A percentile compares a stretch with the other conserved stretches of the same genome.
phyloP scores from a whole-genome alignment of 2,113 vertebrate species.

The Struthidea cinerea region DNA sequence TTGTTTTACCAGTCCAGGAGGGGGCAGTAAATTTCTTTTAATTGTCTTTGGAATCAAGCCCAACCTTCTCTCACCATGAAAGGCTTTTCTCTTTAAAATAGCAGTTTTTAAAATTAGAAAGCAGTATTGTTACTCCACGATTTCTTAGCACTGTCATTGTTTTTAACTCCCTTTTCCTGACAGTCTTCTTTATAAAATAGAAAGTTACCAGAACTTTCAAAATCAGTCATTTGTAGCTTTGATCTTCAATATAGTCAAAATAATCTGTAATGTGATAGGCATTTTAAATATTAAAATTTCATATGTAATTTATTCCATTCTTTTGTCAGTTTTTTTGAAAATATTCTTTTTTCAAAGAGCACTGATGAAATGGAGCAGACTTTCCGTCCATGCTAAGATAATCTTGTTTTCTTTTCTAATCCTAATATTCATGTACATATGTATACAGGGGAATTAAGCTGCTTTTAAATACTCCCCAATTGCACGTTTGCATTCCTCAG shows the following conservation, averaged over 20 bases:
- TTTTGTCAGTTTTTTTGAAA: not conserved
- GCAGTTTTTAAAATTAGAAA: not conserved
- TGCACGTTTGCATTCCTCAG: not conserved
- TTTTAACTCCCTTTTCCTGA: not conserved
- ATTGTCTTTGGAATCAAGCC: conserved; percentile 1
- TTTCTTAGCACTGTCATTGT: not conserved
- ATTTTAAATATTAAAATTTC: not conserved
- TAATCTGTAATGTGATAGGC: not conserved
- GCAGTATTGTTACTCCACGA: not conserved
- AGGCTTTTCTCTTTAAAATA: not conserved
- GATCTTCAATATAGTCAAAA: not conserved
- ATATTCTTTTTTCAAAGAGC: not conserved
- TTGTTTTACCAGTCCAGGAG: conserved; percentile 60
- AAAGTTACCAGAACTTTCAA: not conserved
- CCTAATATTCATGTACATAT: not conserved
- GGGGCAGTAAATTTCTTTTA: conserved; percentile 71
- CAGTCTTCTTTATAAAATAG: not conserved
- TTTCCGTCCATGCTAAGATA: not conserved
- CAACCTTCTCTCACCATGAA: not conserved
- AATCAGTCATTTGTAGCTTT: not conserved
- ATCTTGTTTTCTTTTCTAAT: not conserved
- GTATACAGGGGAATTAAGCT: not conserved
- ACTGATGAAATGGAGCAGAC: not conserved
- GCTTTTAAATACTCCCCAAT: not conserved
- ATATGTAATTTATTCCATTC: not conserved